phyloP scores from a whole-genome alignment of 2,888 invertebrate genomes.

The Noctua pronuba region DNA sequence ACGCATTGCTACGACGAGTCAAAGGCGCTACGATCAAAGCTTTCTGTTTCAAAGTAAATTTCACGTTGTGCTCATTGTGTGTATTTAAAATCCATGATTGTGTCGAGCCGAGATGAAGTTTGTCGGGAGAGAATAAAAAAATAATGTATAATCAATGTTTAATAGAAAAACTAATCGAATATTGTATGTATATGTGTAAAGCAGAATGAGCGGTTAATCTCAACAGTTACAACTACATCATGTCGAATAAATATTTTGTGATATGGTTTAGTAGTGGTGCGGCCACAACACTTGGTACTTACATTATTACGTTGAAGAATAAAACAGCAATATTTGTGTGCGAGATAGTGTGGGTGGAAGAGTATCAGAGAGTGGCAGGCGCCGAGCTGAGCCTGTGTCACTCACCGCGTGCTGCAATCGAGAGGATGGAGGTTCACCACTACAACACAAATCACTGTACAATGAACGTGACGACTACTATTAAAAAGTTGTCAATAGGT shows the following conservation, averaged over 20 bases:
- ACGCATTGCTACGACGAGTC: constrained; percentile 30
- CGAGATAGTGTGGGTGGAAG: background rate
- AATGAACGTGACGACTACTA: background rate
- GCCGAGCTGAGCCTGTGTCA: background rate
- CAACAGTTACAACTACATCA: background rate
- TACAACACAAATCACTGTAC: background rate
- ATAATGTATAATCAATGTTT: background rate
- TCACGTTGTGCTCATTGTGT: background rate
- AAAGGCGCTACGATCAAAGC: constrained; percentile 42
- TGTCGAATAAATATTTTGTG: background rate
- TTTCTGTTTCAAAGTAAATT: constrained; percentile 35
- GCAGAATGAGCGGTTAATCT: background rate
- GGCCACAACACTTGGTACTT: background rate
- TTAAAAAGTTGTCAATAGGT: background rate
- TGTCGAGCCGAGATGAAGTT: background rate
- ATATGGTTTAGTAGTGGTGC: background rate
- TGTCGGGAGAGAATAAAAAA: background rate
- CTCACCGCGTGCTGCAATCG: background rate
- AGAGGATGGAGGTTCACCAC: background rate
- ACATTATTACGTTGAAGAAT: background rate
- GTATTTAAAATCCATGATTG: constrained; percentile 2
- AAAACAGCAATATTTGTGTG: background rate
- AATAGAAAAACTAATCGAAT: constrained; percentile 20
- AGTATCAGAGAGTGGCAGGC: background rate
- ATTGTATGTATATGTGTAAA: background rate